Conservation (phyloP, 2,113 vertebrate genomes). For the Tonatia bakeri region DNA sequence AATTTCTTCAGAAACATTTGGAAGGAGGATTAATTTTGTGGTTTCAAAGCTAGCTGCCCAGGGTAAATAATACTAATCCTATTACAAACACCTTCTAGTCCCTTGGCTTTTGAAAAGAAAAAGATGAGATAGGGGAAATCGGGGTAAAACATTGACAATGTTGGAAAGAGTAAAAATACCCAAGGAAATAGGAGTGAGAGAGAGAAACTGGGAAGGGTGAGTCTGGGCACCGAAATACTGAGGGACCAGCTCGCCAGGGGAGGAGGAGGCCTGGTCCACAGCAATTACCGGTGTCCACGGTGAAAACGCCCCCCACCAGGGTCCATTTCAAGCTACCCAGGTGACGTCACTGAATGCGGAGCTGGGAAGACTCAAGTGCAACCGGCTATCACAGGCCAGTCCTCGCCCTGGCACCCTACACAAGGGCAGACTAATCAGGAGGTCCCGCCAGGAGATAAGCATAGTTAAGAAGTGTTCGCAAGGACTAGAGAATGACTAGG, state of each 20-base stretch:
- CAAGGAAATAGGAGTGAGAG: neutral
- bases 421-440: neutral
- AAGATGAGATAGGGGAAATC: neutral
- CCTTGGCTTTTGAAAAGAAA: neutral
- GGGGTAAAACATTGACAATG: neutral
- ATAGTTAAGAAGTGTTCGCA: neutral
- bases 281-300: neutral
- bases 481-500: neutral
- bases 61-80: neutral
- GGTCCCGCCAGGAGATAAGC: neutral
- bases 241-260: too few relatives aligned
- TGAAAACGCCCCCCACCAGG: neutral
- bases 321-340: neutral
- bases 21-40: neutral
- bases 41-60: neutral
- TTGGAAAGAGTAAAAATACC: neutral
- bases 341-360: too few relatives aligned
- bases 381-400: neutral
- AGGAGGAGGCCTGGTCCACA: neutral
- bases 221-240: neutral
- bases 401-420: neutral
- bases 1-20: neutral
- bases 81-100: neutral
- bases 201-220: neutral
- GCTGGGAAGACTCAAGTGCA: neutral